These are phyloP conservation scores for Oreamnos americanus DNA, from an alignment of 2,113 vertebrate genomes.

Conservation along the genomic window DNA sequence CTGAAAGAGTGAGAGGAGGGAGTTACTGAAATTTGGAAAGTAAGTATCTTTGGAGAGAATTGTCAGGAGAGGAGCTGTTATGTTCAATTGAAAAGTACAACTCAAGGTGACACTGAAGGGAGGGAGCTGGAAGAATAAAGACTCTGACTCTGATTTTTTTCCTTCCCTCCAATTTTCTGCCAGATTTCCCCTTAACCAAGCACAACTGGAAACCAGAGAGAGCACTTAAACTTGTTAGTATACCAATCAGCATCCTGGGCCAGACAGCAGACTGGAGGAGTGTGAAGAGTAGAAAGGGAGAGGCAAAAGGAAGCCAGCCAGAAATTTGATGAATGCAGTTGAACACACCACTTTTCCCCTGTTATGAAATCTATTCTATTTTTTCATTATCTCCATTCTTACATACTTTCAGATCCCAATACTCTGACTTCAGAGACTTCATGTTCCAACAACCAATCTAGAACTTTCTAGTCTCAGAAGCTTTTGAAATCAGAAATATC, in stretches of 20 bases:
- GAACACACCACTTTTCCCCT: not conserved
- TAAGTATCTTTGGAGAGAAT: not conserved
- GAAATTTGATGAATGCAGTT: not conserved
- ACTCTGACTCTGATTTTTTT: not conserved
- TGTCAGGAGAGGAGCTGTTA: not conserved
- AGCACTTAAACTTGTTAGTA: not conserved
- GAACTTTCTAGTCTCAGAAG: not conserved
- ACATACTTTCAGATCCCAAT: not conserved
- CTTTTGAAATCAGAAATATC: not conserved
- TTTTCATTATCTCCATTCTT: not conserved
- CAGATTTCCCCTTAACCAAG: not conserved
- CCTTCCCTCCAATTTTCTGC: not conserved
- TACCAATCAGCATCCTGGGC: not conserved
- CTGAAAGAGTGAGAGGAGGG: not conserved
- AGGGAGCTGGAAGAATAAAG: not conserved
- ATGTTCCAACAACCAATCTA: not conserved
- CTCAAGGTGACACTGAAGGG: not conserved
- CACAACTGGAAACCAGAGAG: not conserved
- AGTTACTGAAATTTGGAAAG: slow-evolving; percentile 24
- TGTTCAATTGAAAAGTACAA: not conserved
- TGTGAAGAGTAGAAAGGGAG: not conserved
- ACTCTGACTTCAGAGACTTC: not conserved
- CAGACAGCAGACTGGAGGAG: not conserved
- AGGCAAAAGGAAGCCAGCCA: not conserved
- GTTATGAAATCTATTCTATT: not conserved